Evolutionary conservation across 2,888 invertebrate species (phyloP), one percentile per base, ranked within the genome.

Genomic region (Stenoptilia bipunctidactyla): DNA sequence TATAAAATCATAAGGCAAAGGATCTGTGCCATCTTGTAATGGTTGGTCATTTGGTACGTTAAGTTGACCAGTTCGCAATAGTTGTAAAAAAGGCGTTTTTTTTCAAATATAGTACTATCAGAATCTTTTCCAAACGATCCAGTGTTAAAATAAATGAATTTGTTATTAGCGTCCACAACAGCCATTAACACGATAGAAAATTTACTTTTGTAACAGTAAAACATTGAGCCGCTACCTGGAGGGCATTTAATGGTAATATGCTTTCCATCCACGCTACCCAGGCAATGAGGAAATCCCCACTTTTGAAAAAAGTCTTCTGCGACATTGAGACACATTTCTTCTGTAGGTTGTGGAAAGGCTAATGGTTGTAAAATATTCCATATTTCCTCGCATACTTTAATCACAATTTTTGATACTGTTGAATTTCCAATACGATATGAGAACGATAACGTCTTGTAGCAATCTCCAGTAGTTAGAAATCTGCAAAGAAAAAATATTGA

Each of bases 271-370:
- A n/a, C n/a, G n/a, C n/a, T n/a, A n/a, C n/a, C n/a, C n/a, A n/a
- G n/a, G n/a, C n/a, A n/a, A 43, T 51, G 40, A 34, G 47, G 49
- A 40, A 45, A 51, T 27, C 30, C 27, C 47, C 46, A 48, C 36
- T 25, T 42, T 27, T 36, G 38, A 34, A 37, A 6, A 40, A 40
- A 48, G n/a, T 27, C 41, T n/a, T 20, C 25, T 15, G 25, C 45
- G 12, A 42, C 34, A 13, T 40, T 30, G 30, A 39, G 35, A 47
- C 47, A 49, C 13, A 37, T 45, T 42, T 38, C 34, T 45, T 41
- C 34, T 34, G 46, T 45, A 25, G 44, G 48, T 13, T 38, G 15
- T 27, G 44, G 39, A 42, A 47, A 39, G 40, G 39, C 37, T 39
- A 40, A 20, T 39, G 45, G 40, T 42, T 45, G 44, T 42, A 42